A percentile compares a stretch with the other conserved stretches of the same genome.
Conservation (phyloP, 1,140 invertebrate genomes). For the Papilio polyxenes region DNA sequence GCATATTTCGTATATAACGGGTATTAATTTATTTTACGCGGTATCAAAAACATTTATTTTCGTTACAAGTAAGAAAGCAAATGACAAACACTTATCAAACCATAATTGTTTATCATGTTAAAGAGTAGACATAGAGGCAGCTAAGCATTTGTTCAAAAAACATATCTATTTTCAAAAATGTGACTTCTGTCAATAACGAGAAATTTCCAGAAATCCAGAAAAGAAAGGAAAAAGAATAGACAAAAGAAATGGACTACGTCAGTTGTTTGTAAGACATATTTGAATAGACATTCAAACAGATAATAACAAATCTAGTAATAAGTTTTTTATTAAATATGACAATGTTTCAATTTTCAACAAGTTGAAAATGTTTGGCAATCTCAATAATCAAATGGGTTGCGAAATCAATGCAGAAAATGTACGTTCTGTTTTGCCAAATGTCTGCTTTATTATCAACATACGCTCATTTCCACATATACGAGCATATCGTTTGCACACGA, state of each 20-base stretch:
- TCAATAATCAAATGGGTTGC: neutral
- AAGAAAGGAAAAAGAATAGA: too few relatives aligned
- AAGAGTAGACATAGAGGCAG: too few relatives aligned
- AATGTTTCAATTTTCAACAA: neutral
- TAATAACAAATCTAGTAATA: too few relatives aligned
- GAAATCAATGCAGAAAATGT: conserved; percentile 7
- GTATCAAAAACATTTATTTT: neutral
- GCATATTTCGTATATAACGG: neutral
- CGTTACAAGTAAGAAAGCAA: neutral
- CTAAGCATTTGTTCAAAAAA: too few relatives aligned
- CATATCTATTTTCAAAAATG: too few relatives aligned
- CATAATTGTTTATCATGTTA: too few relatives aligned
- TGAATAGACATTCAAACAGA: too few relatives aligned
- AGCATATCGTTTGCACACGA: conserved; percentile 8
- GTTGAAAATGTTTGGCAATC: neutral
- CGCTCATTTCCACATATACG: conserved; percentile 3
- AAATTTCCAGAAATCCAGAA: too few relatives aligned
- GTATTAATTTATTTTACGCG: neutral
- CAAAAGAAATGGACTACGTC: too few relatives aligned
- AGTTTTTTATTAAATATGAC: neutral
- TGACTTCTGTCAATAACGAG: too few relatives aligned
- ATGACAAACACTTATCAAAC: neutral
- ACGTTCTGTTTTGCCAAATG: conserved; percentile 8
- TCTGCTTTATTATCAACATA: neutral
- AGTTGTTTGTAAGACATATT: too few relatives aligned